phyloP scores from a whole-genome alignment of 2,797 vertebrate genomes.

The Huso huso region DNA sequence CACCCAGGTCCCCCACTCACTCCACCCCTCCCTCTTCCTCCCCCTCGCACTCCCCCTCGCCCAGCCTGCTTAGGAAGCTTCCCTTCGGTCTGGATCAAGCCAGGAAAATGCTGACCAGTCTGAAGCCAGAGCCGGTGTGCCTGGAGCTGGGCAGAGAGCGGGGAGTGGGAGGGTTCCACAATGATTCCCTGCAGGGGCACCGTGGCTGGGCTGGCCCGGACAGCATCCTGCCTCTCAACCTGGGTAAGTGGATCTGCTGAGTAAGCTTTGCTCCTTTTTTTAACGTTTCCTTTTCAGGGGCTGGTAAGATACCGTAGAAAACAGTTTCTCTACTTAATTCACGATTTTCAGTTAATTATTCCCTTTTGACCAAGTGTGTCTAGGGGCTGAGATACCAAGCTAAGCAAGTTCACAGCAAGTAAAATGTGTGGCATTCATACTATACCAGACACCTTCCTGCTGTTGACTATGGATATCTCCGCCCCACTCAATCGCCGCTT shows the following conservation, averaged over 20 bases:
- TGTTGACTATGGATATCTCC: too few species aligned
- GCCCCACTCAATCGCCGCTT: too few species aligned
- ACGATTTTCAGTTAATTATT: too few species aligned
- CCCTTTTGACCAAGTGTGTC: too few species aligned
- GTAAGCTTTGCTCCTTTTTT: not conserved
- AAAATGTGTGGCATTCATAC: too few species aligned
- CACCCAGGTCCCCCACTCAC: slow-evolving; percentile 37
- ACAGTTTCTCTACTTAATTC: too few species aligned
- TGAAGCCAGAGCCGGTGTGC: slow-evolving; percentile 80
- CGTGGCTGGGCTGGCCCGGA: slow-evolving; percentile 65
- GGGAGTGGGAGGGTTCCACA: slow-evolving; percentile 29
- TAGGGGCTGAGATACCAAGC: too few species aligned
- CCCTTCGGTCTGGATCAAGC: slow-evolving; percentile 50
- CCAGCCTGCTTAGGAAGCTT: slow-evolving; percentile 39
- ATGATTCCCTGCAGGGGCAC: slow-evolving; percentile 34
- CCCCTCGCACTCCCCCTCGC: slow-evolving; percentile 49
- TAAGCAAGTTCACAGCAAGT: too few species aligned
- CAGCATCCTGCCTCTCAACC: slow-evolving; percentile 69
- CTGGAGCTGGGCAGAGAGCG: slow-evolving; percentile 67
- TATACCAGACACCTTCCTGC: too few species aligned
- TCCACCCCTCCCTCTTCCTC: slow-evolving; percentile 43
- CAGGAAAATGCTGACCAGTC: slow-evolving; percentile 73
- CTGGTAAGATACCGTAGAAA: not conserved
- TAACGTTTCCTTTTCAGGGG: not conserved
- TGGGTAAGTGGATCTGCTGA: slow-evolving; percentile 57